A percentile compares a stretch with the other conserved stretches of the same genome.
These are phyloP conservation scores for Morpho achilles DNA, from an alignment of 2,888 invertebrate genomes.

Conservation along the genomic window DNA sequence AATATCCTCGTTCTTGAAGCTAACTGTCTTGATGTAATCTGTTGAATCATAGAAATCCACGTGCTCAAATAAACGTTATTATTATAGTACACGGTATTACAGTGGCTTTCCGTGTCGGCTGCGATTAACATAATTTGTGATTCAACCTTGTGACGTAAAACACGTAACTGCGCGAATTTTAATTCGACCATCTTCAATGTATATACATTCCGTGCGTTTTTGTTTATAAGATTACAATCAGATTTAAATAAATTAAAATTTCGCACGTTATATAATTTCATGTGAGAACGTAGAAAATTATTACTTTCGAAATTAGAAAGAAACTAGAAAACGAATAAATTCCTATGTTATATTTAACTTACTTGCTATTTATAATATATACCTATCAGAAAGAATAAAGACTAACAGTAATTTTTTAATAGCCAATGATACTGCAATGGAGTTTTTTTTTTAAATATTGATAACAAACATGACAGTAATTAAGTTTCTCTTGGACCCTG, in stretches of 20 bases:
- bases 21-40: no score
- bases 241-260: background rate
- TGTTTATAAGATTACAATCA: slow-evolving; percentile 2
- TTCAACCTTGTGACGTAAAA: slow-evolving; percentile 4
- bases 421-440: no score
- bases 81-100: background rate
- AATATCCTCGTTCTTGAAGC: no score
- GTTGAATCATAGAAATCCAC: background rate
- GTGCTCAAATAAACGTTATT: background rate
- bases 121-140: slow-evolving; percentile 4
- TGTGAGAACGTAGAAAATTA: background rate
- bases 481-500: no score
- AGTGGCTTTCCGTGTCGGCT: background rate
- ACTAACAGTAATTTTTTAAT: no score
- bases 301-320: background rate
- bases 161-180: slow-evolving; percentile 2
- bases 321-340: no score
- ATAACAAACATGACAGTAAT: no score
- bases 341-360: no score
- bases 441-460: no score
- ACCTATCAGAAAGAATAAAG: no score
- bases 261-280: no score
- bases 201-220: background rate
- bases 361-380: no score
- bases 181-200: slow-evolving; percentile 2